A percentile compares a stretch with the other conserved stretches of the same genome.
Evolutionary conservation across 2,888 invertebrate species (phyloP).

Genomic region (Axea sp.): DNA sequence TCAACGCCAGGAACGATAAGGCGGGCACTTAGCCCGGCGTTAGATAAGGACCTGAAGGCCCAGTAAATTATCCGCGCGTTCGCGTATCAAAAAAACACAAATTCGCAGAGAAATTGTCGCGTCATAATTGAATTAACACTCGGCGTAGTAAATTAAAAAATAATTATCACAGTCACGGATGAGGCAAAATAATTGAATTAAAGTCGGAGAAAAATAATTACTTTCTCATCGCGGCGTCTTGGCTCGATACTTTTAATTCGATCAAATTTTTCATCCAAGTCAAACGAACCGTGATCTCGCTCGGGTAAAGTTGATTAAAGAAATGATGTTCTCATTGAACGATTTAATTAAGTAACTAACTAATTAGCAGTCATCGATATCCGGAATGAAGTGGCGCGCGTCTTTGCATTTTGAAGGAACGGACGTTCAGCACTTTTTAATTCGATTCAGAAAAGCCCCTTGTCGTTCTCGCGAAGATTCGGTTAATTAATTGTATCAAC

Average conservation of each 20-base stretch:
- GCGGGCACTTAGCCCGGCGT: constrained; percentile 48
- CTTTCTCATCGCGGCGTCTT: constrained; percentile 20
- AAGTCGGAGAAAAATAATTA: constrained; percentile 25
- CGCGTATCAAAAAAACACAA: constrained; percentile 33
- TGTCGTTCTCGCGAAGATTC: constrained; percentile 56
- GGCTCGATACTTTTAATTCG: constrained; percentile 42
- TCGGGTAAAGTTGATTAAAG: constrained; percentile 45
- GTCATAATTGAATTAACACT: constrained; percentile 36
- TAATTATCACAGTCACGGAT: too few species aligned
- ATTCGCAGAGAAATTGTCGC: constrained; percentile 8
- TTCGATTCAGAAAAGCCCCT: constrained; percentile 50
- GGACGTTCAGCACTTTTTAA: constrained; percentile 56
- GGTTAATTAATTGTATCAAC: constrained; percentile 78
- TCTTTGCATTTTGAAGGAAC: constrained; percentile 41
- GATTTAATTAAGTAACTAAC: constrained; percentile 50
- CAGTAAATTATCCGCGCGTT: constrained; percentile 54
- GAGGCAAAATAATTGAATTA: constrained; percentile 13
- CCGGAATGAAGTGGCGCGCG: constrained; percentile 55
- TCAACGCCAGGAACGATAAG: constrained; percentile 62
- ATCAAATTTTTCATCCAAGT: constrained; percentile 29
- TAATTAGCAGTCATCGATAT: constrained; percentile 65
- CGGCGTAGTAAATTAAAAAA: too few species aligned
- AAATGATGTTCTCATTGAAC: constrained; percentile 42
- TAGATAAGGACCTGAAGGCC: constrained; percentile 62
- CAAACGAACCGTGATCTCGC: constrained; percentile 1